Evolutionary conservation across 2,888 invertebrate species (phyloP).

Genomic region (Eristalis tenax): DNA sequence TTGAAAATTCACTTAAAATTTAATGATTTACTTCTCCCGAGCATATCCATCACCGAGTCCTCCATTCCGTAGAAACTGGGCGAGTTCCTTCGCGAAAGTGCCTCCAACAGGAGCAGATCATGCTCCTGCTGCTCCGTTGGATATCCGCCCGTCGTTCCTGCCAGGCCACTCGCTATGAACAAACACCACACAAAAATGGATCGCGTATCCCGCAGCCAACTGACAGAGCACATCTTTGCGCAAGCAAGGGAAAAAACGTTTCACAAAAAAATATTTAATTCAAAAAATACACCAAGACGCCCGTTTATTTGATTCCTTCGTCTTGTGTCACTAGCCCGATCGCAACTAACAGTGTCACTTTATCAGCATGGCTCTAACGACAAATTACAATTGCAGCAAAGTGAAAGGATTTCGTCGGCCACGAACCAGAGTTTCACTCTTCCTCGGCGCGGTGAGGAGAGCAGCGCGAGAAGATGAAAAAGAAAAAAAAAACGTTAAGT

Average conservation of each 20-base stretch:
- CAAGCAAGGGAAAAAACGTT: neutral
- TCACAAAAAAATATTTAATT: neutral
- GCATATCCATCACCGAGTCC: slow-evolving; percentile 90
- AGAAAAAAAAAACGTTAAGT: slow-evolving; percentile 4
- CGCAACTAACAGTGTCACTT: slow-evolving; percentile 37
- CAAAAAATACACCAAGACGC: neutral
- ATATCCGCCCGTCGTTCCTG: slow-evolving; percentile 73
- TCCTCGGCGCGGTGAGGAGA: slow-evolving; percentile 2
- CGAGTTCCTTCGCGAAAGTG: slow-evolving; percentile 85
- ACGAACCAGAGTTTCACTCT: slow-evolving; percentile 63
- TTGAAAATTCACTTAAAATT: slow-evolving; percentile 10
- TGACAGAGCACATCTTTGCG: slow-evolving; percentile 43
- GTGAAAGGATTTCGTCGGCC: slow-evolving; percentile 64
- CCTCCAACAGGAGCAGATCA: slow-evolving; percentile 88
- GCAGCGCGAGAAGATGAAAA: neutral
- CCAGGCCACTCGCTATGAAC: slow-evolving; percentile 30
- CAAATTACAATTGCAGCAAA: slow-evolving; percentile 49
- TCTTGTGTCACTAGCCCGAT: slow-evolving; percentile 39
- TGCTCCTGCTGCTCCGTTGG: slow-evolving; percentile 86
- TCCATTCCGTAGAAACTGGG: slow-evolving; percentile 82
- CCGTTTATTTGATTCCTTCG: neutral
- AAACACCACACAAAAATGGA: slow-evolving; percentile 45
- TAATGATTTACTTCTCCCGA: slow-evolving; percentile 87
- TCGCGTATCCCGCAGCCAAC: slow-evolving; percentile 8
- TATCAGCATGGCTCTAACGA: slow-evolving; percentile 56